Evolutionary conservation across 2,113 vertebrate genomes (phyloP), one percentile per base, ranked within the genome.

Genomic region (Paradoxurus hermaphroditus): DNA sequence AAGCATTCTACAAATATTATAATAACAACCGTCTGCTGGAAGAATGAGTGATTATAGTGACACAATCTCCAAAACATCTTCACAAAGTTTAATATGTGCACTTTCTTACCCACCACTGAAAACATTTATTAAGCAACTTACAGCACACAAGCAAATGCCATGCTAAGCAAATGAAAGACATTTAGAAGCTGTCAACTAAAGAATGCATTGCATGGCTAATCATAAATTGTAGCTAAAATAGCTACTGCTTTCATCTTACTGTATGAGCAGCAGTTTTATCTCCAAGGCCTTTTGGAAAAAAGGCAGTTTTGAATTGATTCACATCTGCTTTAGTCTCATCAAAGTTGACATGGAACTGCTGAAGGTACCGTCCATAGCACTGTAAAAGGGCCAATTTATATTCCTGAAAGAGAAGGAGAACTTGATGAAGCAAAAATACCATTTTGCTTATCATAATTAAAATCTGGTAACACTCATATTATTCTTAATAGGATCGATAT

Each of bases 301-400:
- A 99, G 77, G 94, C 96, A 44, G 97, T 85, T 97, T 98, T 99
- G 97, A 99, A 99, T 6, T 90, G 91, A n/a, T 99, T 97, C 83
- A 99, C 98, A 89, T 99, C 99, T 91, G 90, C 97, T 90, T 90
- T 93, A 88, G 98, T 96, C 75, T 99, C 98, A 73, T 99, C 99
- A 83, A 99, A 97, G 86, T 95, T 97, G 68, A 98, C 95, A 90
- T 82, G 75, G 4, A 99, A 99, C 97, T 99, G 98, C 73, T 99
- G 98, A 95, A 99, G 98, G 46, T 99, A 99, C 78, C 98, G 98
- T 77, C 98, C 98, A 96, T 99, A 99, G 96, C 99, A 99, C 79
- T 99, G 99, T 95, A 99, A 98, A 93, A 99, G 98, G 49, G 99
- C 99, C 91, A 99, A 86, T 21, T 99, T 99, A 98, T 99, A 99